These are phyloP conservation scores for Mormyrus hasselquistii DNA, from an alignment of 2,797 vertebrate genomes.

Conservation along the genomic window DNA sequence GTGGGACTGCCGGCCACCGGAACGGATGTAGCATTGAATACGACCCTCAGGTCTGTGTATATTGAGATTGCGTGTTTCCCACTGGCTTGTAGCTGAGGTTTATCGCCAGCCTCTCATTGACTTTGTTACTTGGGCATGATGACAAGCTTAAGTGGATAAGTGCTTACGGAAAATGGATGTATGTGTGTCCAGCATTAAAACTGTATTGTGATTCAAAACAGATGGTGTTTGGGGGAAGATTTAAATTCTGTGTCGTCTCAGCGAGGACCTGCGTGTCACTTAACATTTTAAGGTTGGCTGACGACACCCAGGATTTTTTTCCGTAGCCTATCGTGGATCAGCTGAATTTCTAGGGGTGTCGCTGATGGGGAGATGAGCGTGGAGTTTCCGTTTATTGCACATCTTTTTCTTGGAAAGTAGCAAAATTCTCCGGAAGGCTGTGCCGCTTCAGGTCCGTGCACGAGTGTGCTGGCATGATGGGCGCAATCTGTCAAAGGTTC, in stretches of 20 bases:
- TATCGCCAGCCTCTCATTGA: not conserved
- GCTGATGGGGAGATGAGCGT: too few species aligned
- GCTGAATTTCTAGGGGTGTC: not conserved
- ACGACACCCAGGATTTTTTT: not conserved
- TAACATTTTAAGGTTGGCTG: not conserved
- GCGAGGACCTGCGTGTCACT: not conserved
- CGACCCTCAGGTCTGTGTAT: not conserved
- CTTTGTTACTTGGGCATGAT: not conserved
- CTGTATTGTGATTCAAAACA: not conserved
- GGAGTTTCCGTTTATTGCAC: not conserved
- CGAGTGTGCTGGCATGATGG: not conserved
- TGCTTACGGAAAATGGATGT: not conserved
- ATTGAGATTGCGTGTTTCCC: not conserved
- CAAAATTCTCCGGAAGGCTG: not conserved
- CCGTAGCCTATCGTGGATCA: not conserved
- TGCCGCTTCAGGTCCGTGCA: not conserved
- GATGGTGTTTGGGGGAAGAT: not conserved
- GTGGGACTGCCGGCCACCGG: not conserved
- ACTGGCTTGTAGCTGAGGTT: not conserved
- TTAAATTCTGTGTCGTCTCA: not conserved
- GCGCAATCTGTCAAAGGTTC: not conserved
- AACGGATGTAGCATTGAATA: not conserved
- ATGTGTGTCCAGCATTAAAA: not conserved
- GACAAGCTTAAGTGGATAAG: not conserved
- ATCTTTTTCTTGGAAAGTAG: not conserved